Conservation (phyloP, 2,888 invertebrate species). For the Callyntrura guangdongensis region DNA sequence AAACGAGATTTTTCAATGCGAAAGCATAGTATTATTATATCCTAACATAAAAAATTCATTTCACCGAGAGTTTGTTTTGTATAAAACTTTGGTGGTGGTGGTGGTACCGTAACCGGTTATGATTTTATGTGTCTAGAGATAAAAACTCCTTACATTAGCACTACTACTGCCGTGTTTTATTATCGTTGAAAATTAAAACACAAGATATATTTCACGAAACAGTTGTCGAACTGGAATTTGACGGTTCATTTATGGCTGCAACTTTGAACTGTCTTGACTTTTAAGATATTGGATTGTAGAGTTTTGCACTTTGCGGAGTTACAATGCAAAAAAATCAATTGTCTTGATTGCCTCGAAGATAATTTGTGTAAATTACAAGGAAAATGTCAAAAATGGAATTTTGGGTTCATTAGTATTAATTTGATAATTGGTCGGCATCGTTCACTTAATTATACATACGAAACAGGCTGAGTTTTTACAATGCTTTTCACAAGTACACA, state of each 20-base stretch:
- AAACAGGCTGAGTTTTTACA: background rate
- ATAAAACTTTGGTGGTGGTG: background rate
- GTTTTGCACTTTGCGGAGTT: constrained; percentile 16
- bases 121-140: constrained; percentile 31
- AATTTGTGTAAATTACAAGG: background rate
- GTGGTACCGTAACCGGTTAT: constrained; percentile 61
- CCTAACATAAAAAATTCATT: background rate
- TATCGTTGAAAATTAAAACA: constrained; percentile 49
- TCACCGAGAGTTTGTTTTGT: constrained; percentile 1
- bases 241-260: constrained; percentile 57
- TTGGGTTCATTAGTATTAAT: background rate
- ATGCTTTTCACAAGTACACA: background rate
- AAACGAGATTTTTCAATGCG: constrained; percentile 24
- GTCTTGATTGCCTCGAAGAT: background rate
- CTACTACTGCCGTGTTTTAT: constrained; percentile 33
- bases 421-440: constrained; percentile 17
- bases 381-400: background rate
- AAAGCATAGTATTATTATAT: constrained; percentile 1
- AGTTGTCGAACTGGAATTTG: constrained; percentile 73
- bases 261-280: constrained; percentile 9
- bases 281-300: constrained; percentile 5
- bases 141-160: constrained; percentile 49
- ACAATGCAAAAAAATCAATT: background rate
- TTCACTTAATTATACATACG: constrained; percentile 17
- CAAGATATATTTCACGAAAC: constrained; percentile 50